These are phyloP conservation scores for Drosophila seguyi DNA, from an alignment of 1,140 invertebrate species.

Conservation along the genomic window DNA sequence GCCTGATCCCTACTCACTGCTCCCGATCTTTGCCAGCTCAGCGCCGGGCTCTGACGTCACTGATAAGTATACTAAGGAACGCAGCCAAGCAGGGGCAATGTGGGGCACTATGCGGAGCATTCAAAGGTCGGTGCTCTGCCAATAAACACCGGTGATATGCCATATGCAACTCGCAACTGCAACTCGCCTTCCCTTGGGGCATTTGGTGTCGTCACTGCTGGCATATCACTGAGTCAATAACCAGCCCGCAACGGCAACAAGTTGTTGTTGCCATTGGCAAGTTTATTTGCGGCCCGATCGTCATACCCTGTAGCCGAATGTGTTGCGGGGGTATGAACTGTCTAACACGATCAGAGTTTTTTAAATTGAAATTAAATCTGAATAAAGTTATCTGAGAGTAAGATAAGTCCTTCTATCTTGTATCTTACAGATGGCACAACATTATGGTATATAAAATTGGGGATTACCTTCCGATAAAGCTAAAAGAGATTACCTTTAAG, in stretches of 20 bases:
- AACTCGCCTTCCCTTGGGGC: not conserved
- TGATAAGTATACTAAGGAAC: slow-evolving; percentile 17
- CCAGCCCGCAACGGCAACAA: slow-evolving; percentile 28
- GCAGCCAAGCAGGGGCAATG: not conserved
- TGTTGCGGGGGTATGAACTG: not conserved
- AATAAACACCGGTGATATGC: slow-evolving; percentile 22
- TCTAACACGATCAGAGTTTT: not conserved
- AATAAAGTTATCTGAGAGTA: not conserved
- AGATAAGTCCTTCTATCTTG: not conserved
- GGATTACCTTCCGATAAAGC: too few species aligned
- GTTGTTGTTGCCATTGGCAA: slow-evolving; percentile 35
- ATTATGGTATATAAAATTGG: too few species aligned
- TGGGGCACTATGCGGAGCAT: slow-evolving; percentile 1
- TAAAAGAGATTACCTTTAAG: not conserved
- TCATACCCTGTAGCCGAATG: slow-evolving; percentile 5
- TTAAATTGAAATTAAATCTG: not conserved
- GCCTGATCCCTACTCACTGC: not conserved
- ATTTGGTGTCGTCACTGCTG: slow-evolving; percentile 43
- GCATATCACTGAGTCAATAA: slow-evolving; percentile 44
- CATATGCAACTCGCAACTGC: not conserved
- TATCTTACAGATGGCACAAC: not conserved
- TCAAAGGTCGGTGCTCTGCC: slow-evolving; percentile 10
- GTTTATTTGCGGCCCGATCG: slow-evolving; percentile 17
- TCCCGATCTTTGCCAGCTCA: slow-evolving; percentile 15
- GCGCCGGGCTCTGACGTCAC: slow-evolving; percentile 40